Base-by-base conservation (phyloP, 2,113 vertebrate species). In the Notarius lentiginosus region DNA sequence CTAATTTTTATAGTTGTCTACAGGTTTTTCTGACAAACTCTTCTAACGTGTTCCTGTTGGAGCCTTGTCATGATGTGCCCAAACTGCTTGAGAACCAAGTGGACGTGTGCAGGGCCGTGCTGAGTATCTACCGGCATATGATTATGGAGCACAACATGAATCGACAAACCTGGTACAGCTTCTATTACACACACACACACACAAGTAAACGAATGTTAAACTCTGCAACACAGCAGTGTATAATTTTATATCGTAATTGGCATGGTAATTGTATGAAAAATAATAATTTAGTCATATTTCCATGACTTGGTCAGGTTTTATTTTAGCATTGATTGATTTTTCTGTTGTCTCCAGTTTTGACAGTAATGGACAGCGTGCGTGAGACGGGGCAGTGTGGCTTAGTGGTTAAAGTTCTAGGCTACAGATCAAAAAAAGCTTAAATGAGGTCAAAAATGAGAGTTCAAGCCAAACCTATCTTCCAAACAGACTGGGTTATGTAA, bases 11-110 rank as follows among this genome's bases (percentile, higher is more conserved):
- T 82, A 6, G 60, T 68, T 92, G 65, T 68, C 83, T 89, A 47
- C 90, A 99, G 98, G 97, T 99, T 15, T 99, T 99, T 93, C 92
- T 99, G 93, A 99, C 98, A 56, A 99, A 98, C 89, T 97, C 98
- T 0, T 96, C 98, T 0, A 99, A 99, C 0, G 97, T 99, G 83
- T 99, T 99, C 93, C 92, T 99, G 88, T 27, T 99, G 96, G 98
- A 99, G 90, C 98, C 98, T 0, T 99, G 98, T 93, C 90, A 92
- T 56, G 98, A 99, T 90, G 96, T 99, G 61, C 96, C 97, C 3
- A 93, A 95, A 92, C 97, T 99, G 41, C 90, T 99, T 86, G 98
- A 97, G 83, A 97, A 99, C 90, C 98, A 99, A 90, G 95, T 98
- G n/a, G 98, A 98, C 90, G 97, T 97, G 79, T 99, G 98, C 94